Base-by-base conservation (phyloP, 1,140 invertebrate genomes). In the Pseudoatta argentina region DNA sequence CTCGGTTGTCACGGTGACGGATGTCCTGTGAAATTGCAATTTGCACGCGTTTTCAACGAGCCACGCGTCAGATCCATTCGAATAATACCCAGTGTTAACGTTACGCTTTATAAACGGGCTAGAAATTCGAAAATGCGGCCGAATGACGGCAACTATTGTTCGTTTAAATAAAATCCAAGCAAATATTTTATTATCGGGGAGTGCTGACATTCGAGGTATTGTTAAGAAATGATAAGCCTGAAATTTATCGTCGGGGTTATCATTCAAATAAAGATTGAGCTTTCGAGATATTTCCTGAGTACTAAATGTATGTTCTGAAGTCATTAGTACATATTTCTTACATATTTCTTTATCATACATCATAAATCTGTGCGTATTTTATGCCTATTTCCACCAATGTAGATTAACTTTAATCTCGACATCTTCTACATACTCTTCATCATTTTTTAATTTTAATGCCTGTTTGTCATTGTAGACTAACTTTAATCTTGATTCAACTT, bases 11-110 rank as follows among this genome's bases (percentile, higher is more conserved):
- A 57, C 53, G 30, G 39, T 81, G 66, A 71, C 67, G 78, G 78
- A 81, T 81, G 51, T 57, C 30, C 66, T 30, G 51, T 71, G 48
- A 81, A 81, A 34, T 71, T 39, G 64, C 64, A 81, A 81, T 81
- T 69, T 81, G n/a, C 66, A 24, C 34, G 34, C 66, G 53, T 71
- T 81, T 57, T 57, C 78, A 81, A 24, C 66, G 48, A 71, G 48
- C n/a, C 48, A 30, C 77, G 21, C 21, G 51, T 59, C 51, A 71
- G 12, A 71, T 81, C 64, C 21, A 44, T 59, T 39, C 24, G 30
- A 39, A 81, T 44, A 81, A 81, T 71, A 59, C 30, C 27, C 51
- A 30, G 30, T 21, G 39, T 51, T 44, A 71, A 59, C 16, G 66
- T 71, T 69, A 44, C 51, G 21, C 53, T 24, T 59, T 39, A 39